These are phyloP conservation scores for Pammene fasciana DNA, from an alignment of 2,888 invertebrate genomes.

Conservation along the genomic window DNA sequence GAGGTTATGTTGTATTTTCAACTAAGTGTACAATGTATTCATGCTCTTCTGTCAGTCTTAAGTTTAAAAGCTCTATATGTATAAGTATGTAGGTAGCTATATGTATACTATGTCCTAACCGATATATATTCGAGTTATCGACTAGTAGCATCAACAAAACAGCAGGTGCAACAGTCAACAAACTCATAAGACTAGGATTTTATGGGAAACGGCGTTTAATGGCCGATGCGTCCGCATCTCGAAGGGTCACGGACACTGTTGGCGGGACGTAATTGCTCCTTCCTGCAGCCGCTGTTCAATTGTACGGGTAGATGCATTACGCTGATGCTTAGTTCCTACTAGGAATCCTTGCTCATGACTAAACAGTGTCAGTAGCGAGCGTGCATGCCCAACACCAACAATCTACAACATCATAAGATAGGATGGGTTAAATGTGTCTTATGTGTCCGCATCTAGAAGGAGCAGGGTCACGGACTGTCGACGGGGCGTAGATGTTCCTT, in stretches of 20 bases:
- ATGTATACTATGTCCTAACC: too few relatives aligned
- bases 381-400: background rate
- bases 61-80: too few relatives aligned
- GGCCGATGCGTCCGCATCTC: conserved; percentile 4
- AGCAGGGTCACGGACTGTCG: conserved; percentile 10
- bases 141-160: background rate
- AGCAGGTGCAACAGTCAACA: background rate
- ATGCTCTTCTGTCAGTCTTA: too few relatives aligned
- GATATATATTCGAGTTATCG: too few relatives aligned
- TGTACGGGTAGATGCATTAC: conserved; percentile 24
- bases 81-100: too few relatives aligned
- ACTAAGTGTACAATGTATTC: too few relatives aligned
- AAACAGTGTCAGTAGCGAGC: too few relatives aligned
- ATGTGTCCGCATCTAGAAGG: conserved; percentile 9
- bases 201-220: conserved; percentile 8
- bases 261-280: conserved; percentile 41
- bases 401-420: too few relatives aligned
- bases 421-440: background rate
- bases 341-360: background rate
- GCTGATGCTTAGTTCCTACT: conserved; percentile 24
- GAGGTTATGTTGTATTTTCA: too few relatives aligned
- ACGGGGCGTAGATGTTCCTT: conserved; percentile 41
- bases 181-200: background rate
- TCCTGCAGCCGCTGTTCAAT: conserved; percentile 42
- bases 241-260: conserved; percentile 18